phyloP scores from a whole-genome alignment of 64 coral and sea anemone genomes.

The Platygyra sinensis region DNA sequence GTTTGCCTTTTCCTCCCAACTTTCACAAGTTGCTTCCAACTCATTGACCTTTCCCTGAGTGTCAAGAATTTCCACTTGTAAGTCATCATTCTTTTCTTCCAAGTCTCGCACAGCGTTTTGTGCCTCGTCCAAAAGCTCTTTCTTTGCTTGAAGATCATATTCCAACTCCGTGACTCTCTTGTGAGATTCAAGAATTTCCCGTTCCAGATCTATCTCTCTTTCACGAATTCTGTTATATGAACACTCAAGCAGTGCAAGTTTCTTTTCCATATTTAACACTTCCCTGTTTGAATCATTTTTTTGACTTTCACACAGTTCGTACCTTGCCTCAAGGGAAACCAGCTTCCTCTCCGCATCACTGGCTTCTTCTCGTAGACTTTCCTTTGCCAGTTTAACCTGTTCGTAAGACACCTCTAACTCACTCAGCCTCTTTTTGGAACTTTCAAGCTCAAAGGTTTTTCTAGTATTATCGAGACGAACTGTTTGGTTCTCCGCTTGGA shows the following conservation, averaged over 20 bases:
- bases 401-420: constrained; percentile 19
- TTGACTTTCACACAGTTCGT: constrained; percentile 67
- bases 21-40: constrained; percentile 65
- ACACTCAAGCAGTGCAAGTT: constrained; percentile 57
- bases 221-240: constrained; percentile 54
- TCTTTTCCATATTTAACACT: constrained; percentile 47
- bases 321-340: constrained; percentile 52
- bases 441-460: constrained; percentile 9
- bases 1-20: constrained; percentile 46
- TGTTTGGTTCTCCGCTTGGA: constrained; percentile 3
- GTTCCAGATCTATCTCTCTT: constrained; percentile 70
- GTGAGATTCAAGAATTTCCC: constrained; percentile 69
- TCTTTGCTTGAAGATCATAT: constrained; percentile 51
- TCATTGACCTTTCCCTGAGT: constrained; percentile 69
- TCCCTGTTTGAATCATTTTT: constrained; percentile 62
- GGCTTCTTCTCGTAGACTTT: constrained; percentile 25
- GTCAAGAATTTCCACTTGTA: constrained; percentile 67
- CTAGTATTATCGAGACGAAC: constrained; percentile 31
- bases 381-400: constrained; percentile 39
- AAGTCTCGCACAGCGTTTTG: constrained; percentile 36
- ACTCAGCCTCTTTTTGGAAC: constrained; percentile 13
- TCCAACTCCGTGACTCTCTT: constrained; percentile 72
- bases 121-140: constrained; percentile 47
- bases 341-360: constrained; percentile 40
- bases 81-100: constrained; percentile 54